Evolutionary conservation across 2,888 invertebrate species (phyloP).

Genomic region (Polymixis flavicincta): DNA sequence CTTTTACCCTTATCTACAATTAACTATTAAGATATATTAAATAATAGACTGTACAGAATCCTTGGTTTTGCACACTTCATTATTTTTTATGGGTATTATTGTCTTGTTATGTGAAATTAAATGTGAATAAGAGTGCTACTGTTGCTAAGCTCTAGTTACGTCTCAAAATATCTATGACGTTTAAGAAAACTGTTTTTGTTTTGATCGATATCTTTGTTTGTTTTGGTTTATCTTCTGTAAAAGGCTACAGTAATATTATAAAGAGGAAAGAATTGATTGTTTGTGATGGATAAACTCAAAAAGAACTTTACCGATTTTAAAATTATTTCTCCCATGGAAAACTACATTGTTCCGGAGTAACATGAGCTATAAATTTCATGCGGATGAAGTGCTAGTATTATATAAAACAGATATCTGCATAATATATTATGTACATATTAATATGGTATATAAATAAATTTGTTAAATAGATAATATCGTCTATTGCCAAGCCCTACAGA

Average conservation of each 20-base stretch:
- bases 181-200: neutral
- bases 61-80: slow-evolving; percentile 62
- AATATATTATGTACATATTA: too few relatives aligned
- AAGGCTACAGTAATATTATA: neutral
- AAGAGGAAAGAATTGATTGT: too few relatives aligned
- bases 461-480: too few relatives aligned
- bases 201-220: neutral
- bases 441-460: too few relatives aligned
- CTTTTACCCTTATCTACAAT: slow-evolving; percentile 83
- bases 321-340: too few relatives aligned
- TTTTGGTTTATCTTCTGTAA: neutral
- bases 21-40: slow-evolving; percentile 81
- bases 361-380: too few relatives aligned
- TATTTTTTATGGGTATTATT: slow-evolving; percentile 39
- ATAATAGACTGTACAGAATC: slow-evolving; percentile 72
- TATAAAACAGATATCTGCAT: too few relatives aligned
- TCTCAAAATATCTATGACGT: neutral
- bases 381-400: too few relatives aligned
- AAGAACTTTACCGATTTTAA: too few relatives aligned
- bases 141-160: neutral
- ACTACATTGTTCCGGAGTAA: too few relatives aligned
- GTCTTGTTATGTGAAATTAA: neutral
- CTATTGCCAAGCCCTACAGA: neutral
- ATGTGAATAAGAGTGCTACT: neutral
- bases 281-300: too few relatives aligned